Evolutionary conservation across 1,140 invertebrate genomes (phyloP).

Genomic region (Drosophila suzukii): DNA sequence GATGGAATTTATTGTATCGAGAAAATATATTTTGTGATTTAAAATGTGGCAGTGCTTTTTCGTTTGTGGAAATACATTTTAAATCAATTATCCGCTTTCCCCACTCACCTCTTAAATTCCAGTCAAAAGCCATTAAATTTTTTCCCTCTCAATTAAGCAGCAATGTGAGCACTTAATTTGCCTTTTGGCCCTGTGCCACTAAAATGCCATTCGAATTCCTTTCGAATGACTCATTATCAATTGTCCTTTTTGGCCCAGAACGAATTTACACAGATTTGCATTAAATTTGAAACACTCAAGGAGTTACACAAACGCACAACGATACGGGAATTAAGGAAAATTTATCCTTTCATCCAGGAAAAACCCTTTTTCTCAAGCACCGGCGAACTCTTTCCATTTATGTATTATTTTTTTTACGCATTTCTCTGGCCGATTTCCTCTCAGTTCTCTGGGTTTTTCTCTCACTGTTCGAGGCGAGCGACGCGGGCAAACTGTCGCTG

Average conservation of each 20-base stretch:
- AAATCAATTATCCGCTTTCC: constrained; percentile 2
- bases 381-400: constrained; percentile 3
- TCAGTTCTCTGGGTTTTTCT: constrained; percentile 23
- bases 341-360: constrained; percentile 12
- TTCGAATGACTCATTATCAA: constrained; percentile 43
- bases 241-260: constrained; percentile 24
- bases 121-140: constrained; percentile 22
- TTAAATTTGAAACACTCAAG: constrained; percentile 28
- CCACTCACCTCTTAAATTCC: constrained; percentile 31
- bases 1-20: too few relatives aligned
- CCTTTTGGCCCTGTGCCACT: constrained; percentile 27
- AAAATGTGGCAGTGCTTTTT: not conserved
- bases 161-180: constrained; percentile 36
- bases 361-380: constrained; percentile 25
- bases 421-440: constrained; percentile 17
- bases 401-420: constrained; percentile 35
- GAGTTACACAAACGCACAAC: constrained; percentile 20
- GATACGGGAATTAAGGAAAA: constrained; percentile 24
- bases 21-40: not conserved
- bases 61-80: not conserved
- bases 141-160: constrained; percentile 26
- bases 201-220: constrained; percentile 40
- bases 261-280: constrained; percentile 50
- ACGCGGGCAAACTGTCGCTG: constrained; percentile 70
- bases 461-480: constrained; percentile 60